These are phyloP conservation scores for Hippolais icterina DNA, from an alignment of 2,113 vertebrate species.

Conservation along the genomic window DNA sequence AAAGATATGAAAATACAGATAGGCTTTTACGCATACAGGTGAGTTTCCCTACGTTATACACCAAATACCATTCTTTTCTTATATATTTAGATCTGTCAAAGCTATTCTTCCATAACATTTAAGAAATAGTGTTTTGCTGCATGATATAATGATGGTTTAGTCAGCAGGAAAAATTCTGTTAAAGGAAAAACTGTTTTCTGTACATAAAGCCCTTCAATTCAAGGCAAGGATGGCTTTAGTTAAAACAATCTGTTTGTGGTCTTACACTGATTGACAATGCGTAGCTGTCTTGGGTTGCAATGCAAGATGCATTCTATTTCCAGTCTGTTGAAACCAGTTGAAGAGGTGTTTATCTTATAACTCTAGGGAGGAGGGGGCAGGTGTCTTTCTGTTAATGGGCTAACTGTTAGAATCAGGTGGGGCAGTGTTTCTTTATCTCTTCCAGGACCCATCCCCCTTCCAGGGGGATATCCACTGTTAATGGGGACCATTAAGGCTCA, in stretches of 20 bases:
- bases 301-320: too few species aligned
- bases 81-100: background rate
- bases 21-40: background rate
- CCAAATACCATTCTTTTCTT: background rate
- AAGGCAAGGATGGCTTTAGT: background rate
- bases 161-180: background rate
- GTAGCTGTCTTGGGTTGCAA: background rate
- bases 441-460: too few species aligned
- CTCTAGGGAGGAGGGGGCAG: too few species aligned
- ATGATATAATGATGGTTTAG: background rate
- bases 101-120: background rate
- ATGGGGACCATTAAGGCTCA: too few species aligned
- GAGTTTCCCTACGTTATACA: background rate
- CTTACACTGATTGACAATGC: conserved; percentile 18
- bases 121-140: background rate
- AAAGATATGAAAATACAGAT: background rate
- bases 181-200: background rate
- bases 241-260: conserved; percentile 3
- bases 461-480: too few species aligned
- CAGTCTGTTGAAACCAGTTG: too few species aligned
- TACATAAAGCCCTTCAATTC: background rate
- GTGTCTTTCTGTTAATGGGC: too few species aligned
- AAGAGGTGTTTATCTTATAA: too few species aligned
- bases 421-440: too few species aligned
- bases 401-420: too few species aligned